A percentile compares a stretch with the other conserved stretches of the same genome.
These are phyloP conservation scores for Cercocebus atys DNA, from an alignment of 2,113 vertebrate species.

Conservation along the genomic window DNA sequence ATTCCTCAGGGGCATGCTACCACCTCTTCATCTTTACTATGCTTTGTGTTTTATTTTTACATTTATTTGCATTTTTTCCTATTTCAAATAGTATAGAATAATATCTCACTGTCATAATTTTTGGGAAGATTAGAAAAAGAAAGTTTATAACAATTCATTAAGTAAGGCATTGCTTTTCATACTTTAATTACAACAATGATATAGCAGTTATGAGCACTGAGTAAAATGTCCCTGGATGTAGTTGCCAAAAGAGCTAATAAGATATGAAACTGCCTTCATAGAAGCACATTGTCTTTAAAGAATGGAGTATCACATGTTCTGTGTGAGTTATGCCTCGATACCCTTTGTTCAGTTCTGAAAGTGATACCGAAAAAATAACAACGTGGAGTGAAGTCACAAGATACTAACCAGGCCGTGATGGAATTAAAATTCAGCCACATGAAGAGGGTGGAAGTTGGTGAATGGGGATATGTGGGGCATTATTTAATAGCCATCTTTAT, in stretches of 20 bases:
- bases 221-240: not conserved
- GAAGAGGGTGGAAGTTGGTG: not conserved
- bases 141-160: not conserved
- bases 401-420: not conserved
- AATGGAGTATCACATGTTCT: not conserved
- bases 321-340: not conserved
- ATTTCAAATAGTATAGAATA: not conserved
- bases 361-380: not conserved
- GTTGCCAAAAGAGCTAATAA: not conserved
- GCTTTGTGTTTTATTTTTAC: not conserved
- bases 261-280: not conserved
- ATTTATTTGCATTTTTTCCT: not conserved
- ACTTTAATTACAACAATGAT: slow-evolving; percentile 5
- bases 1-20: not conserved
- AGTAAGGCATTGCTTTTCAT: not conserved
- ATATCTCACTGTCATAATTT: not conserved
- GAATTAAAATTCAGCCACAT: not conserved
- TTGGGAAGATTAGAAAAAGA: not conserved
- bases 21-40: not conserved
- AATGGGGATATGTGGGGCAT: not conserved
- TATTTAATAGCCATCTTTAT: not conserved
- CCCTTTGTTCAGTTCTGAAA: not conserved
- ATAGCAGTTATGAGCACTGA: not conserved
- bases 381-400: not conserved
- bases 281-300: not conserved